Base-by-base conservation (phyloP, 1,140 invertebrate genomes). In the Carposina sasakii region DNA sequence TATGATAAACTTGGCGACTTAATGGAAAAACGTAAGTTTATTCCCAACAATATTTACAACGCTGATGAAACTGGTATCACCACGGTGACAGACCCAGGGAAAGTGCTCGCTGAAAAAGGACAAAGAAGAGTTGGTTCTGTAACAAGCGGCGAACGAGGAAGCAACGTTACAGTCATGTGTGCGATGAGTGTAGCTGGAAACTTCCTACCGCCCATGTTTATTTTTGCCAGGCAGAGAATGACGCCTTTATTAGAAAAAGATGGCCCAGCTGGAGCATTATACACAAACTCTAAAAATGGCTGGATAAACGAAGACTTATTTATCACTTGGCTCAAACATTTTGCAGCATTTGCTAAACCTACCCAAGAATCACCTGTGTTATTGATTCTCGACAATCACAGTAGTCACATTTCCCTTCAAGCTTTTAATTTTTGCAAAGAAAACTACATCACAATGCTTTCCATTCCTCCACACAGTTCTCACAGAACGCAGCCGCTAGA, bases 401-500 rank as follows among this genome's bases (percentile, higher is more conserved):
- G 13, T 9, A 36, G 33, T 19, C 33, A 36, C 13, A 36, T 16
- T 16, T 2, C 15, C 19, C 16, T 36, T 2, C 13, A 36, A 9
- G 33, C 33, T 13, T 17, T 36, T 10, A 2, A 36, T 16, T 36
- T 36, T 36, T n/a, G 13, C 12, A 36, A 36, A 19, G 2, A n/a
- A 2, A 36, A 36, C 2, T n/a, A 17, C n/a, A 17, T 36, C 1
- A 36, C 19, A 3, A 36, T 36, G 33, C 33, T 36, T 8, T 36
- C 13, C 19, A n/a, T 36, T 36, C 33, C 33, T 36, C 33, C 33
- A 19, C 33, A 36, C 9, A 16, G 33, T 17, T 16, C 33, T 10
- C 33, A 36, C 24, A 17, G 42, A 45, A 45, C 33, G 28, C 42
- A 45, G 30, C 42, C 42, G 9, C 17, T 17, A 13, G 33, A 36